phyloP scores from a whole-genome alignment of 2,888 invertebrate species.

The Diploptera punctata region DNA sequence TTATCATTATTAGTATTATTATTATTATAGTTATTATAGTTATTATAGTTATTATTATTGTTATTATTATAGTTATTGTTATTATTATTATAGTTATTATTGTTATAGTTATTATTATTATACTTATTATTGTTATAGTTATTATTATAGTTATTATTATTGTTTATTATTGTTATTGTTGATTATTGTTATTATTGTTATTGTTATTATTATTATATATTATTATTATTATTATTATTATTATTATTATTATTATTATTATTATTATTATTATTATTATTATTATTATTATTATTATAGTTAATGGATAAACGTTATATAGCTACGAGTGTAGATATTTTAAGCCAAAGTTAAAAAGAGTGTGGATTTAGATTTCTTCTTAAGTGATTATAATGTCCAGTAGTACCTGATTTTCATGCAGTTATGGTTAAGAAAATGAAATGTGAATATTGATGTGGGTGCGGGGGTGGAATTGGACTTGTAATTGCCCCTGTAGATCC shows the following conservation, averaged over 20 bases:
- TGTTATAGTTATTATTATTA: too few species aligned
- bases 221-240: background rate
- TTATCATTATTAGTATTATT: too few species aligned
- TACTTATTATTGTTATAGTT: background rate
- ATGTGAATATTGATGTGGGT: background rate
- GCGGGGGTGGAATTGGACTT: background rate
- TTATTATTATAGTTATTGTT: background rate
- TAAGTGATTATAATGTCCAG: too few species aligned
- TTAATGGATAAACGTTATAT: too few species aligned
- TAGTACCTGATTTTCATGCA: too few species aligned
- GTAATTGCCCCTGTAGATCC: slow-evolving; percentile 15
- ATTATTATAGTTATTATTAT: background rate
- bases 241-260: background rate
- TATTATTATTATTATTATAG: background rate
- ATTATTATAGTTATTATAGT: too few species aligned
- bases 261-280: background rate
- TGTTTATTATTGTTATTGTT: too few species aligned
- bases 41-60: background rate
- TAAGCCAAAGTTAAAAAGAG: too few species aligned
- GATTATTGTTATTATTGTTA: too few species aligned
- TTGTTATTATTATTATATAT: background rate
- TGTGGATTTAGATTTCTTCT: too few species aligned
- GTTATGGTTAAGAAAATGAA: too few species aligned
- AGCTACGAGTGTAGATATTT: too few species aligned
- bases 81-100: background rate